Evolutionary conservation across 2,113 vertebrate species (phyloP).

Genomic region (Mastomys natalensis): DNA sequence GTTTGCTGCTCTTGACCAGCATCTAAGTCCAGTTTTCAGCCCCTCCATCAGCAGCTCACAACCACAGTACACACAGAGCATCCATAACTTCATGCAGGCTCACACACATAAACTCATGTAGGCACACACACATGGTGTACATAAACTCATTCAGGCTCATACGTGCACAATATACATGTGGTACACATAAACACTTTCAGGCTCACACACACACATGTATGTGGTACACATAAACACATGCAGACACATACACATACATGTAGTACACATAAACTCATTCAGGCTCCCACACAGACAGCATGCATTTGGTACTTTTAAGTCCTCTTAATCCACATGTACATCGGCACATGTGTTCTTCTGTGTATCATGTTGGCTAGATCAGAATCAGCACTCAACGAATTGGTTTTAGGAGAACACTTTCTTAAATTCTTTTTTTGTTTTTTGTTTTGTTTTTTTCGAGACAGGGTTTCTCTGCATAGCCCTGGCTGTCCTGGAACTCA

Average conservation of each 20-base stretch:
- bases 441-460: too few species aligned
- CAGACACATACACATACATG: background rate
- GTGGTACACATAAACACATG: background rate
- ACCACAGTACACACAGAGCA: background rate
- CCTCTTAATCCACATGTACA: background rate
- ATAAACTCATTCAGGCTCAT: background rate
- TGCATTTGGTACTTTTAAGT: background rate
- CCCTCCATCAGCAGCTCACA: background rate
- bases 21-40: background rate
- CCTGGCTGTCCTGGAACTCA: too few species aligned
- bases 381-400: background rate
- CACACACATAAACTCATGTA: background rate
- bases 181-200: too few species aligned
- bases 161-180: background rate
- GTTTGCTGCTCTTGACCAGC: too few species aligned
- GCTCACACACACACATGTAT: background rate
- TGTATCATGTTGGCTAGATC: background rate
- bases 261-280: too few species aligned
- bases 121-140: too few species aligned
- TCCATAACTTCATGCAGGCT: background rate
- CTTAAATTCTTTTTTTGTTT: too few species aligned
- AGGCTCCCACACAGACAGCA: background rate
- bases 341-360: background rate
- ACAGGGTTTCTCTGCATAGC: too few species aligned
- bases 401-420: background rate